phyloP scores from a whole-genome alignment of 1,140 invertebrate species.

The Drosophila orena region DNA sequence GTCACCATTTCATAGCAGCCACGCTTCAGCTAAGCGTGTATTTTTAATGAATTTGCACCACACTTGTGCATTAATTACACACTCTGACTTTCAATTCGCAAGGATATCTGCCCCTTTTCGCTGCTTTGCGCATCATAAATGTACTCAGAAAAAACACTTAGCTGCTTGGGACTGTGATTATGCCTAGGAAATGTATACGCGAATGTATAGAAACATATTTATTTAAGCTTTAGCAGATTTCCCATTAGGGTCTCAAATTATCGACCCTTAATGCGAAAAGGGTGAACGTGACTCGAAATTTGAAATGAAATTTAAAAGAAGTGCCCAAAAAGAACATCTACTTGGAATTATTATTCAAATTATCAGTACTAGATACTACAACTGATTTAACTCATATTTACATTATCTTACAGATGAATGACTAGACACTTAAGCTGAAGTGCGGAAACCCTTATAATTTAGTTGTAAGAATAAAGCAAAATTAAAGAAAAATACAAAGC shows the following conservation, averaged over 20 bases:
- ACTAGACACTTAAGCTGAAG: too few relatives aligned
- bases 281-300: conserved; percentile 51
- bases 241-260: conserved; percentile 36
- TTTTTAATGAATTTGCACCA: conserved; percentile 64
- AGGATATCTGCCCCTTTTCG: not conserved
- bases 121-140: conserved; percentile 24
- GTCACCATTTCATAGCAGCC: not conserved
- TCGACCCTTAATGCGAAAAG: conserved; percentile 19
- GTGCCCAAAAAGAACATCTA: too few relatives aligned
- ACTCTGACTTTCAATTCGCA: not conserved
- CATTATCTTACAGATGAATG: too few relatives aligned
- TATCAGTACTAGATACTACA: too few relatives aligned
- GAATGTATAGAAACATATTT: too few relatives aligned
- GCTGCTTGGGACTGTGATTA: too few relatives aligned
- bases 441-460: too few relatives aligned
- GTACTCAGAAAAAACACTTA: conserved; percentile 5
- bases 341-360: too few relatives aligned
- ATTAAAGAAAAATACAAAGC: too few relatives aligned
- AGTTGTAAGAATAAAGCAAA: too few relatives aligned
- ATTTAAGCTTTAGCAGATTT: conserved; percentile 6
- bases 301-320: conserved; percentile 44
- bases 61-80: conserved; percentile 7
- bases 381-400: too few relatives aligned
- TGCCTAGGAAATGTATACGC: too few relatives aligned
- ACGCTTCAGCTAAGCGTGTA: conserved; percentile 55